Conservation (phyloP, 2,888 invertebrate species). For the Meliscaeva auricollis region DNA sequence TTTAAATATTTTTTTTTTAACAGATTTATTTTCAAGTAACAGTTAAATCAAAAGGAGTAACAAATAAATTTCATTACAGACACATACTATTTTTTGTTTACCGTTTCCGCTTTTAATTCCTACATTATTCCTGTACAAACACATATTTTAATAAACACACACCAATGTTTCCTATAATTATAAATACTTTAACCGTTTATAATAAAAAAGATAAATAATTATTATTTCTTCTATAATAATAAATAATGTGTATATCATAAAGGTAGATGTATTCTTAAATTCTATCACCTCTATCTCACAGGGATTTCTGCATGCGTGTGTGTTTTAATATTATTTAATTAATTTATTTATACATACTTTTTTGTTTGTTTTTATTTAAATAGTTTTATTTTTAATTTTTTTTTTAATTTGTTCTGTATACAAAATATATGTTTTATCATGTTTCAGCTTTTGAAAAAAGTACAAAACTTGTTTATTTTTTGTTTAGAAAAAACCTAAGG, state of each 20-base stretch:
- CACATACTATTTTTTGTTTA: not conserved
- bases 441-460: slow-evolving; percentile 67
- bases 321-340: slow-evolving; percentile 35
- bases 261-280: slow-evolving; percentile 17
- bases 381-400: slow-evolving; percentile 16
- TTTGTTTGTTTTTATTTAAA: slow-evolving; percentile 30
- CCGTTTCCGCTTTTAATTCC: slow-evolving; percentile 5
- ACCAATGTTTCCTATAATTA: slow-evolving; percentile 10
- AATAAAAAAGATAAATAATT: slow-evolving; percentile 19
- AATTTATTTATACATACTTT: slow-evolving; percentile 38
- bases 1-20: slow-evolving; percentile 44
- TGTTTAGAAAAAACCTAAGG: slow-evolving; percentile 71
- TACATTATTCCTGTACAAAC: slow-evolving; percentile 15
- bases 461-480: slow-evolving; percentile 73
- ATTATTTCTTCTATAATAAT: slow-evolving; percentile 10
- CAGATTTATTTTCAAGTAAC: slow-evolving; percentile 41
- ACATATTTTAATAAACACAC: slow-evolving; percentile 10
- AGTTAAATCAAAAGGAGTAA: not conserved
- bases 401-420: slow-evolving; percentile 60
- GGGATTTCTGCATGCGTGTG: slow-evolving; percentile 53
- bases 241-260: not conserved
- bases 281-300: slow-evolving; percentile 35
- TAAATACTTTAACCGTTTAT: not conserved
- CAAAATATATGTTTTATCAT: slow-evolving; percentile 76
- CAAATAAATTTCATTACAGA: slow-evolving; percentile 6